These are phyloP conservation scores for Stegostoma tigrinum DNA, from an alignment of 2,113 vertebrate genomes.

Conservation along the genomic window DNA sequence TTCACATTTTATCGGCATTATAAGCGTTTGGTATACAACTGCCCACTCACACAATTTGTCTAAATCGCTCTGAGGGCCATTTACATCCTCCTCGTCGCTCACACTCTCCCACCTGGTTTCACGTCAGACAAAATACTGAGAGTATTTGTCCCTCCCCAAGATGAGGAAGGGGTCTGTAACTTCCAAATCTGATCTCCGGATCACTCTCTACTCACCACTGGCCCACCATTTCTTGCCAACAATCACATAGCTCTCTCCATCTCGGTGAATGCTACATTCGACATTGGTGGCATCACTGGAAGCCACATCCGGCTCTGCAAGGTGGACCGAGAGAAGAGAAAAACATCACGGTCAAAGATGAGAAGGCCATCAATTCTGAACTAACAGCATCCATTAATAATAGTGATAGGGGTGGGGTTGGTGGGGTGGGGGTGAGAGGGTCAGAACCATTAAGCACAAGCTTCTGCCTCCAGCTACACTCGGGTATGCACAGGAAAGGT, in stretches of 20 bases:
- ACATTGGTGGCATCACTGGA: slow-evolving; percentile 92
- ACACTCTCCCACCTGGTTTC: no score
- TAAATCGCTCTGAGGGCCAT: no score
- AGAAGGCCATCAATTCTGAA: background rate
- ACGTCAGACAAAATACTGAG: background rate
- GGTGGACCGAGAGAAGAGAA: background rate
- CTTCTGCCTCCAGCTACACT: background rate
- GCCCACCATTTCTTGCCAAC: slow-evolving; percentile 94
- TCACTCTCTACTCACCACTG: slow-evolving; percentile 66
- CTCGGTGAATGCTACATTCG: slow-evolving; percentile 65
- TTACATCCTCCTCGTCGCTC: no score
- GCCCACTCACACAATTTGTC: no score
- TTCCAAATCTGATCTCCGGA: background rate
- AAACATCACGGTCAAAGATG: background rate
- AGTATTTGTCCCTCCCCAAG: background rate
- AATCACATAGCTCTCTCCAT: slow-evolving; percentile 64
- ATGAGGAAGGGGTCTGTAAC: background rate
- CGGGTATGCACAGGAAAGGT: no score
- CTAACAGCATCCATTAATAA: background rate
- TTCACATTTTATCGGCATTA: no score
- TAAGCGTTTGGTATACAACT: no score
- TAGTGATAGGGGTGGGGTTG: no score
- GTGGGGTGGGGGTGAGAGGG: no score
- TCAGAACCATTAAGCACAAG: background rate
- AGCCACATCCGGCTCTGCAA: slow-evolving; percentile 77